Evolutionary conservation across 1,140 invertebrate species (phyloP), one percentile per base, ranked within the genome.

Genomic region (Saccostrea echinata): DNA sequence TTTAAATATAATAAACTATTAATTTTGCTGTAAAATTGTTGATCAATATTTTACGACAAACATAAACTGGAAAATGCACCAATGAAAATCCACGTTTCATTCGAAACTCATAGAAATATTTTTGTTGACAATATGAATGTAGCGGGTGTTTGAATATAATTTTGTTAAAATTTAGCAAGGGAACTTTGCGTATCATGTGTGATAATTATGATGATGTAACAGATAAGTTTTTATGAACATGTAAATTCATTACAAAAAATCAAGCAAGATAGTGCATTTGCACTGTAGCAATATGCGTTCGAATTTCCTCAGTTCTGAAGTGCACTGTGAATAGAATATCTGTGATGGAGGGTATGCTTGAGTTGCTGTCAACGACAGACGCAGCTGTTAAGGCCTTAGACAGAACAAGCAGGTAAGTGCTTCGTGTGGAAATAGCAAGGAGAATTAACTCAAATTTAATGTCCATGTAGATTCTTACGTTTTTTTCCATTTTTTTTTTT

Each of bases 361-460:
- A 92, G 52, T 68, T 92, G 30, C 76, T 92, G n/a, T 90, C 89
- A n/a, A 88, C 90, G 3, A 92, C 91, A 84, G 89, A 90, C 84
- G 88, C 90, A 84, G 91, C 91, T 27, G 91, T 92, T 0, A 90
- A 90, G 35, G 89, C 89, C 35, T 68, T 92, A 24, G 86, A 86
- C 43, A 90, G 87, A 87, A 85, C 87, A 35, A 33, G 33, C 27
- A 84, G 84, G 71, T 86, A 21, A 18, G 43, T 30, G 43, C 9
- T 51, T 21, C 43, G 1, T 33, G 24, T n/a, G n/a, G n/a, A n/a
- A n/a, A n/a, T n/a, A n/a, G n/a, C n/a, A n/a, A n/a, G n/a, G n/a
- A n/a, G n/a, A n/a, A n/a, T n/a, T n/a, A n/a, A n/a, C n/a, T n/a
- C n/a, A n/a, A n/a, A n/a, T n/a, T n/a, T n/a, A n/a, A n/a, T n/a